Evolutionary conservation across 2,888 invertebrate genomes (phyloP).

Genomic region (Onchidella celtica): DNA sequence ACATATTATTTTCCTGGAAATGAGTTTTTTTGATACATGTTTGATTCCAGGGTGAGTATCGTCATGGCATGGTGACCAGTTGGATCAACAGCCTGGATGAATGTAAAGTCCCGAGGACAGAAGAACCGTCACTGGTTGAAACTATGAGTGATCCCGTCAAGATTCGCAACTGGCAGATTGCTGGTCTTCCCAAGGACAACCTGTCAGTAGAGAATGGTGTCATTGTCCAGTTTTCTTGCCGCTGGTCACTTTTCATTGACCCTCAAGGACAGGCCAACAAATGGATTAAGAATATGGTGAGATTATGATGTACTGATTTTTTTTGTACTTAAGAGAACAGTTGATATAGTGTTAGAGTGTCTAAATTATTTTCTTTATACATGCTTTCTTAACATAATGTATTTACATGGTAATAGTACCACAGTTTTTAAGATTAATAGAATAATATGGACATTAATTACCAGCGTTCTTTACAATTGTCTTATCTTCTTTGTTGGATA

Average conservation of each 20-base stretch:
- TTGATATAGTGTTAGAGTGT: not conserved
- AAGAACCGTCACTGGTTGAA: conserved; percentile 73
- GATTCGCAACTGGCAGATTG: conserved; percentile 81
- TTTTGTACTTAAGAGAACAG: not conserved
- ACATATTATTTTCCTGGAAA: no score
- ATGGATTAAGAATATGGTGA: conserved; percentile 80
- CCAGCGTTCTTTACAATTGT: no score
- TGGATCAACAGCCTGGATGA: conserved; percentile 76
- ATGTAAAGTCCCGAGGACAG: conserved; percentile 78
- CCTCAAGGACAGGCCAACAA: conserved; percentile 81
- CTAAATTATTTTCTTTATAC: not conserved
- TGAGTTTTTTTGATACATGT: no score
- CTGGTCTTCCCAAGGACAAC: conserved; percentile 80
- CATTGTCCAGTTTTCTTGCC: conserved; percentile 78
- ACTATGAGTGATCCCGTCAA: conserved; percentile 80
- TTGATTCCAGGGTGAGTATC: conserved; percentile 78
- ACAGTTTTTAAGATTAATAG: not conserved
- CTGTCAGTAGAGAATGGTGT: conserved; percentile 81
- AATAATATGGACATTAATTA: no score
- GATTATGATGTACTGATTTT: not conserved
- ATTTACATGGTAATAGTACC: no score
- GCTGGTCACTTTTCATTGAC: conserved; percentile 81
- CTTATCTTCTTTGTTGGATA: no score
- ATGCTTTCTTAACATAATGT: no score
- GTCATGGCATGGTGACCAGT: conserved; percentile 72